Conservation (phyloP, 2,888 invertebrate genomes). For the Phorcus lineatus region DNA sequence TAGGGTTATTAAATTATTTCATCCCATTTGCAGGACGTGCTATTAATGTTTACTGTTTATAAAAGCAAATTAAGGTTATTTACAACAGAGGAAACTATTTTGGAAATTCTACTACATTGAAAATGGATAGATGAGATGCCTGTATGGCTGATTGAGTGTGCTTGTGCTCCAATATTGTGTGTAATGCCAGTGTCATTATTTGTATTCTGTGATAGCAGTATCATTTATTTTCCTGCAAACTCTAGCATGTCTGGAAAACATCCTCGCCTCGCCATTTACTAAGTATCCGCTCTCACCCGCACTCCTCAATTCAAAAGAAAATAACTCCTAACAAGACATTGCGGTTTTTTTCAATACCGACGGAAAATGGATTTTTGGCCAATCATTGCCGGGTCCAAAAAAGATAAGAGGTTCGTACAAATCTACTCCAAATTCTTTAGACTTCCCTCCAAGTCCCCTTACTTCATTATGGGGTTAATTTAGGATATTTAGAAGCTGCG, state of each 20-base stretch:
- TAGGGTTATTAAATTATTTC: constrained; percentile 10
- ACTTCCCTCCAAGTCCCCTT: constrained; percentile 11
- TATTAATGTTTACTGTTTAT: not conserved
- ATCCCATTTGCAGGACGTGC: not conserved
- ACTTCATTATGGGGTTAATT: constrained; percentile 26
- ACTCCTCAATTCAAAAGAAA: not conserved
- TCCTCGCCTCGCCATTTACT: constrained; percentile 6
- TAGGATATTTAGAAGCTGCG: constrained; percentile 9
- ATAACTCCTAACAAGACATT: constrained; percentile 4
- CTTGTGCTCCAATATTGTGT: not conserved
- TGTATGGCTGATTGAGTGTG: not conserved
- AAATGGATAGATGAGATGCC: not conserved
- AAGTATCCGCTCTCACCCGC: not conserved
- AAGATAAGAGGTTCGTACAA: constrained; percentile 13
- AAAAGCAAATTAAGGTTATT: constrained; percentile 5
- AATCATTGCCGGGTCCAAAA: not conserved
- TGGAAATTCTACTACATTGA: not conserved
- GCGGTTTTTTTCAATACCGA: constrained; percentile 4
- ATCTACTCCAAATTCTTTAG: constrained; percentile 15
- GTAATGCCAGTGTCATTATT: not conserved
- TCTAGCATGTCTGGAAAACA: not conserved
- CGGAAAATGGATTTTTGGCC: constrained; percentile 13
- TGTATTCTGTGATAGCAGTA: not conserved
- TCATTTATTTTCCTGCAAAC: not conserved
- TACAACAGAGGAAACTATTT: not conserved